Conservation (phyloP, 37 sponge, comb jelly and placozoan genomes). For the Petrosia ficiformis region DNA sequence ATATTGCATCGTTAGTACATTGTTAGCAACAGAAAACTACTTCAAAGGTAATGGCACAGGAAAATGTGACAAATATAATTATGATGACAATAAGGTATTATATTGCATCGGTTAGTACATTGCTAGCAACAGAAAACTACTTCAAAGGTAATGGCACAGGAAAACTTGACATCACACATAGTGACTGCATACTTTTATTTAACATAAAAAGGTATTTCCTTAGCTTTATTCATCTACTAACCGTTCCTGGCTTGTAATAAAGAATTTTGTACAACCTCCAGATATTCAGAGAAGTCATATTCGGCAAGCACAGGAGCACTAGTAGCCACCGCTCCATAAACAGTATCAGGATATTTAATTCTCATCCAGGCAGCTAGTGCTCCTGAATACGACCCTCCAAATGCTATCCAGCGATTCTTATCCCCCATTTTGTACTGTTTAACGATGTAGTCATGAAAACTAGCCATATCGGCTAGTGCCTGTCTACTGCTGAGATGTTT, state of each 20-base stretch:
- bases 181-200: too few species aligned
- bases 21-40: too few species aligned
- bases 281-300: constrained; percentile 69
- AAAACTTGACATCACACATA: too few species aligned
- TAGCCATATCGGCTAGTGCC: constrained; percentile 77
- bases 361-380: constrained; percentile 84
- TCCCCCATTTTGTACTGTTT: constrained; percentile 45
- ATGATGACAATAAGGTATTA: too few species aligned
- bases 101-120: too few species aligned
- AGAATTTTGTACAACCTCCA: constrained; percentile 77
- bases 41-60: too few species aligned
- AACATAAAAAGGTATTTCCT: too few species aligned
- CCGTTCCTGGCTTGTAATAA: constrained; percentile 39
- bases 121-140: too few species aligned
- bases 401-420: constrained; percentile 68
- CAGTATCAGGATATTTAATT: constrained; percentile 65
- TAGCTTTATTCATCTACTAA: not conserved
- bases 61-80: too few species aligned
- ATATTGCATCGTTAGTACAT: too few species aligned
- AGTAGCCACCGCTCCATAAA: constrained; percentile 77
- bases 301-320: constrained; percentile 80
- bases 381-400: constrained; percentile 89
- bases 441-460: constrained; percentile 42
- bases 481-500: constrained; percentile 80
- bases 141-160: too few species aligned